Base-by-base conservation (phyloP, 2,888 invertebrate species). In the Terebella lapidaria region DNA sequence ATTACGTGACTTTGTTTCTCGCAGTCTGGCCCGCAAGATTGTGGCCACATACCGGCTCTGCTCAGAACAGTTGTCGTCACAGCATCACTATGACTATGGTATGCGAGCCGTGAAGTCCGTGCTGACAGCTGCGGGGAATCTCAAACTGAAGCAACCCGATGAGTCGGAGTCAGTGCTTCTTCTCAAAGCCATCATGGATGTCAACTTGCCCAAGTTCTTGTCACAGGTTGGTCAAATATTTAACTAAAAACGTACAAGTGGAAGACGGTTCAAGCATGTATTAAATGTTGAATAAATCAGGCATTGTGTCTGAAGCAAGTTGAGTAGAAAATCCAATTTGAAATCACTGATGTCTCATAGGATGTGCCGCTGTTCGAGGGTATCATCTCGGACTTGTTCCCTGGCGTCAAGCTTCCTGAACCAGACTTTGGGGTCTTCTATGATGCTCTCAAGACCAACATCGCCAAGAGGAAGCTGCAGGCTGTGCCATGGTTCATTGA, bases 51-150 rank as follows among this genome's bases (percentile, higher is more conserved):
- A 81, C 68, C 70, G 72, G 27, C 71, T 81, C 57, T 81, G 81
- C 67, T 80, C 80, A 2, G 81, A 81, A 63, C 80, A 79, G 71
- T 70, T 81, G 63, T 81, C 80, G 0, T 81, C 81, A 3, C 81
- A 81, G 67, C 81, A 81, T 64, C 81, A 81, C 66, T 81, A 81
- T 59, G 81, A 81, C 68, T 81, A 81, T 56, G 81, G 91, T 57
- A 81, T 81, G 81, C 70, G 81, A 59, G 81, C 81, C 18, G 81
- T 81, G 27, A 81, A 81, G 70, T 80, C 80, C 51, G 81, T 81
- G 49, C 70, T 81, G 51, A 81, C 81, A 0, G 81, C 81, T 3
- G 81, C 81, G 4, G 81, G 81, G 18, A 81, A 81, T 67, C 73
- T 81, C 20, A 80, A 81, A 62, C 74, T 81, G 28, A 81, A 81